Base-by-base conservation (phyloP, 2,797 vertebrate species). In the Sebastes miniatus region DNA sequence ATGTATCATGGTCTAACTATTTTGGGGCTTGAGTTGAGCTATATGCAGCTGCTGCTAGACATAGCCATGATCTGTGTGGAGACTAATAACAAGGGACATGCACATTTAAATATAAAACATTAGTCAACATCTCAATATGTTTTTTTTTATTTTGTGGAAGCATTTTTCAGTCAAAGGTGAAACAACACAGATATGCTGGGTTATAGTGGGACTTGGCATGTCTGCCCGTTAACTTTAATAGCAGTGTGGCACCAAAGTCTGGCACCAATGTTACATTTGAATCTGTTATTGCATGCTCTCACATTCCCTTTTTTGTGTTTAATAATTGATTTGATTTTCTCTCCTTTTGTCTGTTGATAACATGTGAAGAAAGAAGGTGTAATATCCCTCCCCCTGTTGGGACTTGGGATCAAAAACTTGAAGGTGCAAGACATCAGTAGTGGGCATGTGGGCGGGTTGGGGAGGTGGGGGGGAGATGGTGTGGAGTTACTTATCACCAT, bases 401-500 rank as follows among this genome's bases (percentile, higher is more conserved):
- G 73, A 73, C 72, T 52, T 69, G 16, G 47, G 47, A 83, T 61
- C 32, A 85, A 83, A 83, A 87, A 61, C 27, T 43, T 34, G 9
- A 85, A 84, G 76, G 80, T 81, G 64, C 69, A 79, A 65, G 70
- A 73, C 61, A 12, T 78, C 73, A 64, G 80, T 36, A 84, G 81
- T 76, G 76, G 76, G 79, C 43, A 20, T 67, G 62, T 18, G 64
- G 68, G 76, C 6, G 64, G 36, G 24, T 22, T 22, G 54, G 54
- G n/a, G 50, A 6, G 11, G n/a, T 65, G 52, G 59, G 65, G 79
- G 34, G 66, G 58, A 43, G 73, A 14, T 6, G 88, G 85, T 90
- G 91, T 91, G 87, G 80, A 91, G 92, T 94, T 95, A 94, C 95
- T 93, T 89, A 92, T 92, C 89, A 69, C 93, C 83, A 95, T 96